These are phyloP conservation scores for Epinephelus lanceolatus DNA, from an alignment of 2,113 vertebrate species.

Conservation along the genomic window DNA sequence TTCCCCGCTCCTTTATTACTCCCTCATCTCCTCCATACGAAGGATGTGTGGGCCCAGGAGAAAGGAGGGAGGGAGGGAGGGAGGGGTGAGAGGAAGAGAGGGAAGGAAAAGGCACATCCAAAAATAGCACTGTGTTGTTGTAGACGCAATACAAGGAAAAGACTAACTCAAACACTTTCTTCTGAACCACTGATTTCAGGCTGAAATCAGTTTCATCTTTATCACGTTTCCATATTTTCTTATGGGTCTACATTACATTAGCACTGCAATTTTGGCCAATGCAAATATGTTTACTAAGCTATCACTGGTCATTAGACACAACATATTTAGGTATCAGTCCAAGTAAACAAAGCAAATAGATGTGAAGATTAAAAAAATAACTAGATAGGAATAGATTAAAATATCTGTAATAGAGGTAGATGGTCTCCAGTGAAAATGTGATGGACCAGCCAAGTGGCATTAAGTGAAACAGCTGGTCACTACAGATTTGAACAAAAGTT, in stretches of 20 bases:
- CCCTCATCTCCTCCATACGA: conserved; percentile 37
- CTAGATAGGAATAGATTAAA: neutral
- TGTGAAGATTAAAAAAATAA: neutral
- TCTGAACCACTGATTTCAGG: neutral
- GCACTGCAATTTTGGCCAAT: neutral
- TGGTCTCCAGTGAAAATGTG: too few relatives aligned
- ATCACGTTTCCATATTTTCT: neutral
- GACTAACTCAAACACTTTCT: conserved; percentile 21
- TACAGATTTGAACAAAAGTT: too few relatives aligned
- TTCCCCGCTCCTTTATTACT: conserved; percentile 32
- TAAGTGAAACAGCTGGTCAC: too few relatives aligned
- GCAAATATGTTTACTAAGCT: neutral
- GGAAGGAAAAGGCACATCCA: conserved; percentile 55
- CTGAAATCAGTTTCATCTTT: neutral
- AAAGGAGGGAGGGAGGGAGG: conserved; percentile 13
- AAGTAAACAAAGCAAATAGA: neutral
- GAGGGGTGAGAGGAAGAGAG: conserved; percentile 41
- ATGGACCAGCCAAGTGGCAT: too few relatives aligned
- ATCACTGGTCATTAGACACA: neutral
- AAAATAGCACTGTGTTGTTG: conserved; percentile 65
- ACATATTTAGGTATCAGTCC: neutral
- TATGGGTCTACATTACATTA: neutral
- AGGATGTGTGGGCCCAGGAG: conserved; percentile 61
- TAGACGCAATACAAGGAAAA: conserved; percentile 39
- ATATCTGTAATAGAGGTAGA: too few relatives aligned